These are phyloP conservation scores for Brachirus orientalis DNA, from an alignment of 2,113 vertebrate species.

Conservation along the genomic window DNA sequence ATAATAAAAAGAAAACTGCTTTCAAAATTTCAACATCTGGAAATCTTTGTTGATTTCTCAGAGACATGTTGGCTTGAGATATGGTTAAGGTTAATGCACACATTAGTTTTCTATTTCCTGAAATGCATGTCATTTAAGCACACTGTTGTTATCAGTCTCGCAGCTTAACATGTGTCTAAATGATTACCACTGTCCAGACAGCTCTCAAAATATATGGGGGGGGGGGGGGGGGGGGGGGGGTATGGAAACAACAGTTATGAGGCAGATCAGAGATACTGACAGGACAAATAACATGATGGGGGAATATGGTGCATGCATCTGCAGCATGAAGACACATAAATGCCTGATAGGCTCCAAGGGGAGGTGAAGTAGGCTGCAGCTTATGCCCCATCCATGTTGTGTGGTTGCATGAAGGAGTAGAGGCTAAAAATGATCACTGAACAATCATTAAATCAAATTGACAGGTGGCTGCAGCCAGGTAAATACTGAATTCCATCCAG, in stretches of 20 bases:
- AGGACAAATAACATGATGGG: conserved; percentile 37
- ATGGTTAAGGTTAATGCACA: neutral
- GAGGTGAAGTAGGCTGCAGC: conserved; percentile 37
- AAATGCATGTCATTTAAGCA: conserved; percentile 62
- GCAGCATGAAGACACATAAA: conserved; percentile 55
- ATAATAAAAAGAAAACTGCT: conserved; percentile 3
- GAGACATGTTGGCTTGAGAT: conserved; percentile 10
- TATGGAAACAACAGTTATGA: conserved; percentile 21
- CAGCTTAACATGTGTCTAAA: conserved; percentile 51
- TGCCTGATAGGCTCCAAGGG: conserved; percentile 47
- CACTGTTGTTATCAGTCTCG: conserved; percentile 42
- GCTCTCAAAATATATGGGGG: conserved; percentile 46
- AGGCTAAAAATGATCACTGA: conserved; percentile 73
- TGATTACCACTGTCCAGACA: conserved; percentile 54
- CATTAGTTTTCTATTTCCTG: neutral
- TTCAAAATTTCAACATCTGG: neutral
- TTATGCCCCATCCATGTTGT: conserved; percentile 30
- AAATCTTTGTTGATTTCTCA: conserved; percentile 31
- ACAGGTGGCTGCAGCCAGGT: conserved; percentile 65
- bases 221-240: too few species aligned
- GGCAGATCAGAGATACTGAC: conserved; percentile 21
- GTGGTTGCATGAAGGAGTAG: conserved; percentile 34
- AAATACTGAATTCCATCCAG: conserved; percentile 58
- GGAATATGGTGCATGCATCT: conserved; percentile 46
- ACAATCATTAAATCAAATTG: conserved; percentile 71